Evolutionary conservation across 2,888 invertebrate genomes (phyloP).

Genomic region (Glaucopsyche alexis): DNA sequence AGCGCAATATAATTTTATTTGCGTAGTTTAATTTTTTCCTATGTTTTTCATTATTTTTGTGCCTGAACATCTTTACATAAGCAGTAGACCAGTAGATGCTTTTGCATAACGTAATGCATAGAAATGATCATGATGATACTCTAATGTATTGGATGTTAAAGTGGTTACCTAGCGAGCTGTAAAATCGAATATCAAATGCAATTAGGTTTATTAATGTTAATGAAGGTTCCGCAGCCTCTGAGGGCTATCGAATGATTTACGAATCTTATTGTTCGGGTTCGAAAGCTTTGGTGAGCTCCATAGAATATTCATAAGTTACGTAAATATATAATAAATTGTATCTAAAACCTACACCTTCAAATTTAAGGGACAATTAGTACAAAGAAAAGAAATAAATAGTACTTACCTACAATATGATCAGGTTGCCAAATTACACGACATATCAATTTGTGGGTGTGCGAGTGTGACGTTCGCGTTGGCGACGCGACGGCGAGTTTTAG

Average conservation of each 20-base stretch:
- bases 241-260: conserved; percentile 22
- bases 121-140: background rate
- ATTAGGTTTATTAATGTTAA: conserved; percentile 23
- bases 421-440: no score
- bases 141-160: background rate
- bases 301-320: conserved; percentile 9
- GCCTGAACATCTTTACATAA: no score
- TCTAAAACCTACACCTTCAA: background rate
- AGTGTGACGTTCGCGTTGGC: no score
- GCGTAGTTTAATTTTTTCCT: no score
- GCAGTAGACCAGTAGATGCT: no score
- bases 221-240: conserved; percentile 4
- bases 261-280: conserved; percentile 1
- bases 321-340: background rate
- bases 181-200: conserved; percentile 17
- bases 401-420: no score
- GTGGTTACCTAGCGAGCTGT: background rate
- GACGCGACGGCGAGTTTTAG: no score
- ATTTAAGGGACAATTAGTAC: background rate
- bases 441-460: no score
- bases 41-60: no score
- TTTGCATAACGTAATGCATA: no score
- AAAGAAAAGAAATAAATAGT: background rate
- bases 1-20: no score
- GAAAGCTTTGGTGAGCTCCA: background rate